Conservation (phyloP, 2,888 invertebrate genomes). For the Tachina grossa region DNA sequence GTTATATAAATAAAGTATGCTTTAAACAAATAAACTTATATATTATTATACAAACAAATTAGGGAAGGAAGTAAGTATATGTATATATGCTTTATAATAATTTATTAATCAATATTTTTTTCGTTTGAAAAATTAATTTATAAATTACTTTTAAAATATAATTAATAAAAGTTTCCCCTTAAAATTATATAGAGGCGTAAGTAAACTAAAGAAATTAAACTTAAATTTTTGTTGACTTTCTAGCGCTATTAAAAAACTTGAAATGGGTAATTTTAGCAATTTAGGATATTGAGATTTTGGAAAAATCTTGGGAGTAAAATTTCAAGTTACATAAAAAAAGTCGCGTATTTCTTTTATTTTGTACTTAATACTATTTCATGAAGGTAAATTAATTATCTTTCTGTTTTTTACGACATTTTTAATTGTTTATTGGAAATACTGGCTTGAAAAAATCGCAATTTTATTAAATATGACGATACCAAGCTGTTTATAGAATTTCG, state of each 20-base stretch:
- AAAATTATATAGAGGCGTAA: not conserved
- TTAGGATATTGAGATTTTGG: slow-evolving; percentile 2
- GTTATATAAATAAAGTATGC: slow-evolving; percentile 53
- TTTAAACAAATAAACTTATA: slow-evolving; percentile 52
- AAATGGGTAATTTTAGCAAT: not conserved
- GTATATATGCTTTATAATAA: slow-evolving; percentile 5
- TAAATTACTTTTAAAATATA: not conserved
- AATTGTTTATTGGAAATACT: not conserved
- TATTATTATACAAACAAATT: slow-evolving; percentile 57
- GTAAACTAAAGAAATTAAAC: not conserved
- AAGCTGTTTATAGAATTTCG: no score
- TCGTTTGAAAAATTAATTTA: not conserved
- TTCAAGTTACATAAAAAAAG: not conserved
- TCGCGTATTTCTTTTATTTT: not conserved
- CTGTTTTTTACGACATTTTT: not conserved
- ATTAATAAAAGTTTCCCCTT: not conserved
- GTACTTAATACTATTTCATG: slow-evolving; percentile 2
- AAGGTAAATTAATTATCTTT: not conserved
- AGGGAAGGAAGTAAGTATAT: not conserved
- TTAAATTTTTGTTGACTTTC: slow-evolving; percentile 2
- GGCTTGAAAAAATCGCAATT: not conserved
- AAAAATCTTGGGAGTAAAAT: not conserved
- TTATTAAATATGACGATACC: not conserved
- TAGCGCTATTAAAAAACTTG: not conserved
- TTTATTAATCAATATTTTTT: slow-evolving; percentile 5